Evolutionary conservation across 2,797 vertebrate species (phyloP).

Genomic region (Lophotriccus pileatus): DNA sequence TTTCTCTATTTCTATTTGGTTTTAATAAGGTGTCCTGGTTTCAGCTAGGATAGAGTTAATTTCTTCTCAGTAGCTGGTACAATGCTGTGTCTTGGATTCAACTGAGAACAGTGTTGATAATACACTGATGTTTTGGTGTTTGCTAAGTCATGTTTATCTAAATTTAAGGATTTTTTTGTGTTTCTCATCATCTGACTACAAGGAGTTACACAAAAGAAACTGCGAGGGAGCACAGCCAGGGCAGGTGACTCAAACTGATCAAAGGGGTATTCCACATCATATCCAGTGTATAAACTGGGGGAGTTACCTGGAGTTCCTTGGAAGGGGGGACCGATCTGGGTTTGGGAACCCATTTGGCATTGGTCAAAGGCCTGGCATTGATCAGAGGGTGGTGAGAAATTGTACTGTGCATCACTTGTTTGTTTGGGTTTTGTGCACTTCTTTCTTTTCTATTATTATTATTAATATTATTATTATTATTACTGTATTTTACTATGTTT

Average conservation of each 20-base stretch:
- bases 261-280: neutral
- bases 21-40: neutral
- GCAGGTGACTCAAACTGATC: neutral
- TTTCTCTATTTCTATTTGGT: neutral
- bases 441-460: neutral
- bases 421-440: neutral
- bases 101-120: neutral
- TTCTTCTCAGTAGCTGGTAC: neutral
- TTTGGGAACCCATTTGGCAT: neutral
- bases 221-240: too few relatives aligned
- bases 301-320: fast-evolving
- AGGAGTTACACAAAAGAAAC: neutral
- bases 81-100: neutral
- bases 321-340: neutral
- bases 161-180: neutral
- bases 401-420: fast-evolving
- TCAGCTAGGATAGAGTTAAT: neutral
- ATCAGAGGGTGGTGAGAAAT: neutral
- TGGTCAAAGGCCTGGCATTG: neutral
- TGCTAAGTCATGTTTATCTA: neutral
- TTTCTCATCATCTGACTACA: neutral
- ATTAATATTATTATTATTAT: neutral
- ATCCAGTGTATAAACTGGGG: neutral
- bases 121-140: neutral
- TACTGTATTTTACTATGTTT: neutral